These are phyloP conservation scores for Elymnias hypermnestra DNA, from an alignment of 1,140 invertebrate species.

Conservation along the genomic window DNA sequence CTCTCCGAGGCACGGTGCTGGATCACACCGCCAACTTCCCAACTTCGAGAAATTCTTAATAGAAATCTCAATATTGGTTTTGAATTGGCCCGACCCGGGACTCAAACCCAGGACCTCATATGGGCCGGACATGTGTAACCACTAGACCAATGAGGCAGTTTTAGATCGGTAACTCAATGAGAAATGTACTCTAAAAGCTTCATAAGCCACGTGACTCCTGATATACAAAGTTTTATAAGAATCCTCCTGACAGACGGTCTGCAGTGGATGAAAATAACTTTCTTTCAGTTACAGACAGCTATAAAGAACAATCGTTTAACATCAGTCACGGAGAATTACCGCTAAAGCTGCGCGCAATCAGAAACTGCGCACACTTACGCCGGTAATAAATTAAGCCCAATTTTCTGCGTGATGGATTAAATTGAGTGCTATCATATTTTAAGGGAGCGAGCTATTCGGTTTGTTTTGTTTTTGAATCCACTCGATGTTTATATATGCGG, in stretches of 20 bases:
- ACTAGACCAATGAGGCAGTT: no score
- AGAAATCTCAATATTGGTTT: no score
- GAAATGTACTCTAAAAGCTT: no score
- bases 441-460: slow-evolving; percentile 5
- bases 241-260: neutral
- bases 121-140: no score
- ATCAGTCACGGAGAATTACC: slow-evolving; percentile 6
- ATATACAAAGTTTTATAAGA: no score
- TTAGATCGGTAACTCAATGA: no score
- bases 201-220: no score
- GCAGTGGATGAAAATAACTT: slow-evolving; percentile 1
- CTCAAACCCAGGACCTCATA: no score
- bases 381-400: slow-evolving; percentile 23
- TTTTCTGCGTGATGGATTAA: slow-evolving; percentile 20
- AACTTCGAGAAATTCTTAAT: no score
- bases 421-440: slow-evolving; percentile 21
- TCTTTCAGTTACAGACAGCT: slow-evolving; percentile 1
- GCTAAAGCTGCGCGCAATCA: slow-evolving; percentile 13
- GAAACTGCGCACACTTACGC: slow-evolving; percentile 8
- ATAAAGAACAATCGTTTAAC: slow-evolving; percentile 3
- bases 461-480: neutral
- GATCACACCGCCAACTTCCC: no score
- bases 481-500: neutral
- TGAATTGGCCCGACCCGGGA: no score
- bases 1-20: no score